Percentiles rank a stretch among this genome's conserved stretches.
Conservation (phyloP, 2,888 invertebrate genomes). For the Enchytraeus crypticus region DNA sequence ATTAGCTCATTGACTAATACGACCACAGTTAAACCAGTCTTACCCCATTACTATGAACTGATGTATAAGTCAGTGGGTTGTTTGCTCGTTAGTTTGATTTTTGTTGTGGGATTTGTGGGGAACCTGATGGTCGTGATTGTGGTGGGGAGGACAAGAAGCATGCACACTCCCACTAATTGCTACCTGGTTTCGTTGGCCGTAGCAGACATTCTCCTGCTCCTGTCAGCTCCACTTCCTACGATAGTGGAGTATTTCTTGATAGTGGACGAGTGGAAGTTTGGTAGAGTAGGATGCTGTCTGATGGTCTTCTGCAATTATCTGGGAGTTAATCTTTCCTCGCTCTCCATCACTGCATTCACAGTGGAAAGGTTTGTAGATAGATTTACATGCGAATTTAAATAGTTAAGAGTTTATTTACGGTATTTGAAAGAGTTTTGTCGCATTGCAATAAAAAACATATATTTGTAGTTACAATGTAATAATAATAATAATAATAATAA, state of each 20-base stretch:
- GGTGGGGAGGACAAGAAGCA: conserved; percentile 47
- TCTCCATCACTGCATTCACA: conserved; percentile 59
- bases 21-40: conserved; percentile 50
- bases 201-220: conserved; percentile 56
- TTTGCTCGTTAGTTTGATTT: conserved; percentile 52
- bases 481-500: too few species aligned
- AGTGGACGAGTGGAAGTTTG: conserved; percentile 53
- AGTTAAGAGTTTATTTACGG: too few species aligned
- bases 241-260: conserved; percentile 52
- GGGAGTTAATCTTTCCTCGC: conserved; percentile 56
- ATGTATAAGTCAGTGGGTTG: conserved; percentile 51
- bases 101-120: conserved; percentile 54
- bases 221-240: conserved; percentile 52
- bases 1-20: too few species aligned
- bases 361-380: conserved; percentile 51
- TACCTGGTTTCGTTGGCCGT: conserved; percentile 57
- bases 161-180: conserved; percentile 59
- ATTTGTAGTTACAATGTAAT: too few species aligned
- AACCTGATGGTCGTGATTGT: conserved; percentile 54
- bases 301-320: conserved; percentile 56
- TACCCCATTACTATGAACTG: conserved; percentile 36
- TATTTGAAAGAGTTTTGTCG: too few species aligned
- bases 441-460: too few species aligned
- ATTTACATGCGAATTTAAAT: too few species aligned
- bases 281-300: conserved; percentile 52